Conservation (phyloP, 2,113 vertebrate genomes). For the Cephalophus harveyi region DNA sequence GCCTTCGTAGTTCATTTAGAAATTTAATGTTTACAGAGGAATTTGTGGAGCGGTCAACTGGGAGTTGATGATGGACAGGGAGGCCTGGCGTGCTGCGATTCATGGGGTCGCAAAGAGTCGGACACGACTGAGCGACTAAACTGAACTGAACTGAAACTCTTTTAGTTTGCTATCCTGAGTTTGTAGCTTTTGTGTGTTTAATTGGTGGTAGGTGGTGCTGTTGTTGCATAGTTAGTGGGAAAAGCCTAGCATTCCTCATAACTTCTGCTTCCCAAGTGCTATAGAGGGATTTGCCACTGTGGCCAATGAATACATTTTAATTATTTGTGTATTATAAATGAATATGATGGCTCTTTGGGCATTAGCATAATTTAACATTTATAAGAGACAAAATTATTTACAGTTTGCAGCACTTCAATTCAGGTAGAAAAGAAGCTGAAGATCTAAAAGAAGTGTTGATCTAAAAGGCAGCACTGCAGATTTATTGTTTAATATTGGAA, state of each 20-base stretch:
- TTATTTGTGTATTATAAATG: slow-evolving; percentile 32
- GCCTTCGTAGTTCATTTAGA: neutral
- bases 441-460: slow-evolving; percentile 53
- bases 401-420: slow-evolving; percentile 56
- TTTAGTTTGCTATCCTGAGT: neutral
- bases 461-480: slow-evolving; percentile 19
- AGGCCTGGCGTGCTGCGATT: too few relatives aligned
- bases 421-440: slow-evolving; percentile 52
- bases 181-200: neutral
- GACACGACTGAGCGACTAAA: too few relatives aligned
- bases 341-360: neutral
- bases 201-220: slow-evolving; percentile 57
- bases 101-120: too few relatives aligned
- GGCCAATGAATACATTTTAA: neutral
- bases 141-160: neutral
- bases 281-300: neutral
- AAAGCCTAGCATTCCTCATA: neutral
- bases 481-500: slow-evolving; percentile 52
- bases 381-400: slow-evolving; percentile 28
- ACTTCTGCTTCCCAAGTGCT: neutral
- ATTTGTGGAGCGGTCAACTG: neutral
- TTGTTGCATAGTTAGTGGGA: neutral
- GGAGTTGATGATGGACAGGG: too few relatives aligned
- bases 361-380: neutral
- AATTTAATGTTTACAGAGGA: neutral